Evolutionary conservation across 2,797 vertebrate genomes (phyloP).

Genomic region (Callimico goeldii): DNA sequence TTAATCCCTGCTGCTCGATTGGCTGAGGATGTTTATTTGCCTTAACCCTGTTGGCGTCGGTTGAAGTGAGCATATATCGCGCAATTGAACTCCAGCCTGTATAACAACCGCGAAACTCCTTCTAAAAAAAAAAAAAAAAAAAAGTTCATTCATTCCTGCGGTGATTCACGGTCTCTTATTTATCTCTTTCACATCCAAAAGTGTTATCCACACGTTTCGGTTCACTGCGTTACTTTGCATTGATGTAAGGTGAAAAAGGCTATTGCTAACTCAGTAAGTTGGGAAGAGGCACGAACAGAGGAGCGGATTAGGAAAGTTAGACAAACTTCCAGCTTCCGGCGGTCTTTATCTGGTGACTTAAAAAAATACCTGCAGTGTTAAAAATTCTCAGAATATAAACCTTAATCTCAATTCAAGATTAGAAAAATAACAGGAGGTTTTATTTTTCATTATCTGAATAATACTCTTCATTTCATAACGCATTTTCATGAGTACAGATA

Average conservation of each 20-base stretch:
- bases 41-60: too few species aligned
- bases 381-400: not conserved
- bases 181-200: conserved; percentile 7
- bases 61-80: too few species aligned
- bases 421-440: not conserved
- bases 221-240: not conserved
- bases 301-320: not conserved
- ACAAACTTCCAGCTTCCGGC: not conserved
- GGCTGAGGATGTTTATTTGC: too few species aligned
- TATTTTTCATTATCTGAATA: not conserved
- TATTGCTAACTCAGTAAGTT: conserved; percentile 23
- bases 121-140: too few species aligned
- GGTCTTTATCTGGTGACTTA: not conserved
- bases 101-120: too few species aligned
- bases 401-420: not conserved
- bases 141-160: not conserved
- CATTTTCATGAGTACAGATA: not conserved
- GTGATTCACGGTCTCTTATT: not conserved
- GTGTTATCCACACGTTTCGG: not conserved
- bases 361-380: not conserved
- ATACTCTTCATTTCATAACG: not conserved
- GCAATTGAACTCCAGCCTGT: too few species aligned
- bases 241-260: not conserved
- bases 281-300: not conserved
- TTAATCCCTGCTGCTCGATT: too few species aligned